Conservation (phyloP, 2,113 vertebrate species). For the Ailuropoda melanoleuca region DNA sequence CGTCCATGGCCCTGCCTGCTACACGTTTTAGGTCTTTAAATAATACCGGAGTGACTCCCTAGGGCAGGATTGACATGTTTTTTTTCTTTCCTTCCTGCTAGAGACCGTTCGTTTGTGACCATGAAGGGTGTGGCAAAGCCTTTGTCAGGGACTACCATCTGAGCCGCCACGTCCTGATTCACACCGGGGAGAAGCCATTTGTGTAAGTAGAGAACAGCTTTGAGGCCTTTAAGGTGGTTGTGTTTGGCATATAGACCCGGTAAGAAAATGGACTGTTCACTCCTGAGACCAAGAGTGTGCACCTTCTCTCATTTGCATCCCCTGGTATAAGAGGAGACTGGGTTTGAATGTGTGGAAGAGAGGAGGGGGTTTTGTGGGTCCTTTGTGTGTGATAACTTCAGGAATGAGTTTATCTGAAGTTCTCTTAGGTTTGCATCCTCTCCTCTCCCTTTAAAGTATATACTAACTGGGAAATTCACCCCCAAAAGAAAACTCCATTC, state of each 20-base stretch:
- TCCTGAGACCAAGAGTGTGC: background rate
- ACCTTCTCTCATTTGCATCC: background rate
- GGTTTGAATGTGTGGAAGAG: background rate
- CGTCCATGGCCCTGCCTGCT: background rate
- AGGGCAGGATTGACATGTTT: background rate
- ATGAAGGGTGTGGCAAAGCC: slow-evolving; percentile 88
- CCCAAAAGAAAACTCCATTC: background rate
- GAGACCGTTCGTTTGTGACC: slow-evolving; percentile 91
- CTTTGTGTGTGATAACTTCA: background rate
- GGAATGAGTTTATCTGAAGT: background rate
- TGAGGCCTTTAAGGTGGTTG: background rate
- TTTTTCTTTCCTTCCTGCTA: slow-evolving; percentile 64
- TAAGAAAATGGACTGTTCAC: background rate
- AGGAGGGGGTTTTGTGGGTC: background rate
- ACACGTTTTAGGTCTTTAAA: background rate
- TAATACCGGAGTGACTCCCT: background rate
- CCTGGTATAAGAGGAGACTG: background rate
- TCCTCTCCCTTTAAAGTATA: background rate
- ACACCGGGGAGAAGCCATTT: slow-evolving; percentile 91
- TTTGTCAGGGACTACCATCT: slow-evolving; percentile 91
- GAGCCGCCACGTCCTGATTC: slow-evolving; percentile 88
- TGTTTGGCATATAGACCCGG: background rate
- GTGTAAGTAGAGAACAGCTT: slow-evolving; percentile 82
- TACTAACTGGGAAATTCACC: background rate
- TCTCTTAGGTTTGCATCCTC: background rate